A percentile compares a stretch with the other conserved stretches of the same genome.
These are phyloP conservation scores for Gymnothorax javanicus DNA, from an alignment of 2,797 vertebrate genomes.

Conservation along the genomic window DNA sequence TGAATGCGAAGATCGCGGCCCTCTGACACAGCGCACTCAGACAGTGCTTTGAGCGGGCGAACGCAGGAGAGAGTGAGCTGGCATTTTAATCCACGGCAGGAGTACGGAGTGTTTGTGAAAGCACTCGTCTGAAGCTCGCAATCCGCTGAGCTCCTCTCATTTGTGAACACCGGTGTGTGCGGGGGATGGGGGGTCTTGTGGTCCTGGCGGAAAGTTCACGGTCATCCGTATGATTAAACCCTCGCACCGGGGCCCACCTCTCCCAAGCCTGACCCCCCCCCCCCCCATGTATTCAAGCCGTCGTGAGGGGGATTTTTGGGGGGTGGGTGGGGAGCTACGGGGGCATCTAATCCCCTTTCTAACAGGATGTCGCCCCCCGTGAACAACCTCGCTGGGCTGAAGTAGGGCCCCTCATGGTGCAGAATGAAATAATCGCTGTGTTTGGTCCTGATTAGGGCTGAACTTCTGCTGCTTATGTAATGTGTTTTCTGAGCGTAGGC, in stretches of 20 bases:
- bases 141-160: slow-evolving; percentile 46
- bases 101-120: slow-evolving; percentile 49
- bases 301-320: not conserved
- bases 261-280: slow-evolving; percentile 21
- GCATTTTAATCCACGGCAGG: slow-evolving; percentile 55
- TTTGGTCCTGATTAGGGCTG: not conserved
- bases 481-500: slow-evolving; percentile 1
- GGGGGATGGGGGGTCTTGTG: slow-evolving; percentile 38
- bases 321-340: not conserved
- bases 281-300: slow-evolving; percentile 14
- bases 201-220: slow-evolving; percentile 34
- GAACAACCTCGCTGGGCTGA: slow-evolving; percentile 33
- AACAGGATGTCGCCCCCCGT: slow-evolving; percentile 27
- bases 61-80: slow-evolving; percentile 60
- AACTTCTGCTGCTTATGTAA: slow-evolving; percentile 7
- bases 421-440: slow-evolving; percentile 6
- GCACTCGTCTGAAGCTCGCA: slow-evolving; percentile 41
- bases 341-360: slow-evolving; percentile 40
- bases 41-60: slow-evolving; percentile 35
- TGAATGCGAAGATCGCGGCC: not conserved
- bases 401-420: not conserved
- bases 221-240: slow-evolving; percentile 50
- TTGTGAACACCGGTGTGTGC: slow-evolving; percentile 40
- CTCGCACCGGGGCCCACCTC: slow-evolving; percentile 21
- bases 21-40: slow-evolving; percentile 36